Evolutionary conservation across 2,888 invertebrate species (phyloP).

Genomic region (Cancer borealis): DNA sequence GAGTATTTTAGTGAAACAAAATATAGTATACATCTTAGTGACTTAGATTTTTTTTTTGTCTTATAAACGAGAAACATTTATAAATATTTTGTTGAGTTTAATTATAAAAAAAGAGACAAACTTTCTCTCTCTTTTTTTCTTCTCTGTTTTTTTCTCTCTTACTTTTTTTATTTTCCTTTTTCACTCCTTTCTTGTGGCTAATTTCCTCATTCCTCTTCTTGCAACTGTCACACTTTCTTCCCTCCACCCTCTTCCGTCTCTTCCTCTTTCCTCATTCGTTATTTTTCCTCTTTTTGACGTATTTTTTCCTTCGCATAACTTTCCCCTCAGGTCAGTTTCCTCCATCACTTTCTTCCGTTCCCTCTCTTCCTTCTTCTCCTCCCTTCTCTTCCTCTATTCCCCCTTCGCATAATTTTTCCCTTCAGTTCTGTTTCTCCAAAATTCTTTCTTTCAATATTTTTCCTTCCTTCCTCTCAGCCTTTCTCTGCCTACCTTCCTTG

Average conservation of each 20-base stretch:
- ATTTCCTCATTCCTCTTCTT: no score
- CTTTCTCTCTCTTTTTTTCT: not conserved
- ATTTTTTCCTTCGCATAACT: not conserved
- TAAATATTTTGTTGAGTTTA: no score
- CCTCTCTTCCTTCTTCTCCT: not conserved
- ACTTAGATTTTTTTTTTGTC: no score
- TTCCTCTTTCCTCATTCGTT: not conserved
- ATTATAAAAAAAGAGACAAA: no score
- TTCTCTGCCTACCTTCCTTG: not conserved
- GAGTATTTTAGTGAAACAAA: no score
- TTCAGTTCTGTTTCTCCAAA: not conserved
- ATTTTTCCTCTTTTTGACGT: not conserved
- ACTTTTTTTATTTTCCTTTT: not conserved
- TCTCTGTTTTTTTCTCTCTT: not conserved
- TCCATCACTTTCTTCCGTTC: not conserved
- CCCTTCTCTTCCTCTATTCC: not conserved
- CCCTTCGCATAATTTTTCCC: not conserved
- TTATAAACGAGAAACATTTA: no score
- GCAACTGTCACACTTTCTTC: not conserved
- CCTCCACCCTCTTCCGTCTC: not conserved
- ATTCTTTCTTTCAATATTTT: not conserved
- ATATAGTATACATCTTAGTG: no score
- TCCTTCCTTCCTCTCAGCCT: not conserved
- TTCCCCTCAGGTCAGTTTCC: not conserved
- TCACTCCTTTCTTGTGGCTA: not conserved